These are phyloP conservation scores for Anolis carolinensis DNA, from an alignment of 2,113 vertebrate species.

Conservation along the genomic window DNA sequence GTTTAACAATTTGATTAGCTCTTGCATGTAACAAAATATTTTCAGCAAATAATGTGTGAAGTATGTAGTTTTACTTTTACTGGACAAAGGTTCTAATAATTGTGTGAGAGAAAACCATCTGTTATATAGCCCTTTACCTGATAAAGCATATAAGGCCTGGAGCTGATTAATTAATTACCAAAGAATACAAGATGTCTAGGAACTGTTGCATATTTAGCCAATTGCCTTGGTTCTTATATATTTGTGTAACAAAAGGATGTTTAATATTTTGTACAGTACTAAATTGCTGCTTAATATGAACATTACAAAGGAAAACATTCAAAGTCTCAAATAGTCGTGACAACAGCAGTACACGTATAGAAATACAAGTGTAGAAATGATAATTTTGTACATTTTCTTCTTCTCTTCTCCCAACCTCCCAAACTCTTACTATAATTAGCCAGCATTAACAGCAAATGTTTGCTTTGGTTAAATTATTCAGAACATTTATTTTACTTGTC, in stretches of 20 bases:
- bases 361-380: slow-evolving; percentile 80
- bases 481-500: slow-evolving; percentile 87
- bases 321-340: slow-evolving; percentile 69
- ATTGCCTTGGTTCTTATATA: slow-evolving; percentile 11
- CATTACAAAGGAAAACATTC: slow-evolving; percentile 44
- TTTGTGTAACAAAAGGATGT: slow-evolving; percentile 8
- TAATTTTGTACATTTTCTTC: slow-evolving; percentile 61
- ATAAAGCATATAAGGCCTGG: neutral
- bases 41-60: neutral
- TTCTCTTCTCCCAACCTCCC: slow-evolving; percentile 61
- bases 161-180: neutral
- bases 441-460: slow-evolving; percentile 87
- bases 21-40: neutral
- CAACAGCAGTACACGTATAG: slow-evolving; percentile 76
- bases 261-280: slow-evolving; percentile 28
- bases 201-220: neutral
- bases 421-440: slow-evolving; percentile 83
- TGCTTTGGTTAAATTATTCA: slow-evolving; percentile 89
- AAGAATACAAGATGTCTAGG: slow-evolving; percentile 31
- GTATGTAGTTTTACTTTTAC: neutral
- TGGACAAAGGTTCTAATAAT: neutral
- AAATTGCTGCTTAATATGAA: slow-evolving; percentile 58
- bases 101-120: neutral
- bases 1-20: neutral
- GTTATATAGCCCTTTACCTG: neutral